Evolutionary conservation across 2,888 invertebrate genomes (phyloP).

Genomic region (Clistopyga incitator): DNA sequence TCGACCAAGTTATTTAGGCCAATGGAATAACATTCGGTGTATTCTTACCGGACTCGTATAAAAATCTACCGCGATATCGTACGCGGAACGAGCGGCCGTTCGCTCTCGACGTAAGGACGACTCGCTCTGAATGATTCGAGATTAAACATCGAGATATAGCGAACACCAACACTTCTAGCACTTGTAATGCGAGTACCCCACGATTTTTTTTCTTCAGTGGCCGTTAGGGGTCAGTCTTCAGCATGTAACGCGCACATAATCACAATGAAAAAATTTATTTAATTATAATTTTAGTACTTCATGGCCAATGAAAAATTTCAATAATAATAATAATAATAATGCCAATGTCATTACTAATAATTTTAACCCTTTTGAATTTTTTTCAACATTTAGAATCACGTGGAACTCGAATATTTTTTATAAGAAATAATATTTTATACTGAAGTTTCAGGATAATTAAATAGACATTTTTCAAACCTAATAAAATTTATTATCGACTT

Average conservation of each 20-base stretch:
- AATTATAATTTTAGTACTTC: too few species aligned
- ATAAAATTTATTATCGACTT: too few species aligned
- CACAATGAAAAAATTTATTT: too few species aligned
- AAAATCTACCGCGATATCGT: slow-evolving; percentile 20
- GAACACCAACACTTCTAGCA: slow-evolving; percentile 11
- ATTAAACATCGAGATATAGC: slow-evolving; percentile 72
- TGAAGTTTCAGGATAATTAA: too few species aligned
- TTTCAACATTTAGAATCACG: too few species aligned
- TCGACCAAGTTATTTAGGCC: slow-evolving; percentile 55
- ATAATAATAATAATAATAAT: too few species aligned
- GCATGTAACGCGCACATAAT: neutral
- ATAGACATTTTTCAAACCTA: too few species aligned
- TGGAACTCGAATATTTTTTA: too few species aligned
- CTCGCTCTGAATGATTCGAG: slow-evolving; percentile 76
- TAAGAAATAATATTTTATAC: too few species aligned
- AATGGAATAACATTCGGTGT: slow-evolving; percentile 54
- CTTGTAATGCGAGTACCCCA: neutral
- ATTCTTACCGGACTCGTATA: slow-evolving; percentile 34
- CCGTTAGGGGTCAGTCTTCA: neutral
- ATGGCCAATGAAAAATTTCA: too few species aligned
- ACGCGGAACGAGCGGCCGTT: slow-evolving; percentile 45
- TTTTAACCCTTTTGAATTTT: too few species aligned
- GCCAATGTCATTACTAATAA: too few species aligned
- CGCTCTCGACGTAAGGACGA: slow-evolving; percentile 59
- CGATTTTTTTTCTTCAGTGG: neutral